phyloP scores from a whole-genome alignment of 2,113 vertebrate genomes.

The Dipodomys merriami region DNA sequence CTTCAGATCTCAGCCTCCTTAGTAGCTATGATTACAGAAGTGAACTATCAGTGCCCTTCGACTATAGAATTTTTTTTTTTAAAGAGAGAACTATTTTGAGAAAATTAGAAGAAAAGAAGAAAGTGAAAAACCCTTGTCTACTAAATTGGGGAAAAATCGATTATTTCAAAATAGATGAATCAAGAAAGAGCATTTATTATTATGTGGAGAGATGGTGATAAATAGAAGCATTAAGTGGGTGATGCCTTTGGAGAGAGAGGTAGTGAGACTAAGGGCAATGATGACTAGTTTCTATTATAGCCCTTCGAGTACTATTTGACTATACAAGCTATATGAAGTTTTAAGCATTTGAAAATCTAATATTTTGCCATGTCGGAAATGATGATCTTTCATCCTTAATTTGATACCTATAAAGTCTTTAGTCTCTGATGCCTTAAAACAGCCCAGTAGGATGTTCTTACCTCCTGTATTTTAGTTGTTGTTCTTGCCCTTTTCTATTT shows the following conservation, averaged over 20 bases:
- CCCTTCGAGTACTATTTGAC: not conserved
- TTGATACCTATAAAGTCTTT: not conserved
- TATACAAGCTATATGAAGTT: not conserved
- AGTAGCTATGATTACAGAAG: too few species aligned
- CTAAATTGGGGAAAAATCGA: not conserved
- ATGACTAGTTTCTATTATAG: not conserved
- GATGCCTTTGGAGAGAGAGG: not conserved
- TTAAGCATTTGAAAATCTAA: slow-evolving; percentile 23
- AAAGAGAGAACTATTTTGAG: slow-evolving; percentile 15
- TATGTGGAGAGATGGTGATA: not conserved
- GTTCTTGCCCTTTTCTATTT: too few species aligned
- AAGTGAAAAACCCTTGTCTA: slow-evolving; percentile 47
- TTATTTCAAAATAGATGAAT: not conserved
- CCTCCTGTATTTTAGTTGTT: too few species aligned
- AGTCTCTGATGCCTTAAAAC: slow-evolving; percentile 18
- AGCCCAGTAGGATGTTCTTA: not conserved
- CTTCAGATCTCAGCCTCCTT: too few species aligned
- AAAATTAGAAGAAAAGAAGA: slow-evolving; percentile 30
- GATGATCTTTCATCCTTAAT: slow-evolving; percentile 19
- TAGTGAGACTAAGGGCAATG: not conserved
- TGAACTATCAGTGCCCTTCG: too few species aligned
- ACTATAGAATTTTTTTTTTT: not conserved
- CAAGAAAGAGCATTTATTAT: not conserved
- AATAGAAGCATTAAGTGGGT: not conserved
- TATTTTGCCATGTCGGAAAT: slow-evolving; percentile 39